A percentile compares a stretch with the other conserved stretches of the same genome.
These are phyloP conservation scores for Cichladusa arquata DNA, from an alignment of 2,113 vertebrate genomes.

Conservation along the genomic window DNA sequence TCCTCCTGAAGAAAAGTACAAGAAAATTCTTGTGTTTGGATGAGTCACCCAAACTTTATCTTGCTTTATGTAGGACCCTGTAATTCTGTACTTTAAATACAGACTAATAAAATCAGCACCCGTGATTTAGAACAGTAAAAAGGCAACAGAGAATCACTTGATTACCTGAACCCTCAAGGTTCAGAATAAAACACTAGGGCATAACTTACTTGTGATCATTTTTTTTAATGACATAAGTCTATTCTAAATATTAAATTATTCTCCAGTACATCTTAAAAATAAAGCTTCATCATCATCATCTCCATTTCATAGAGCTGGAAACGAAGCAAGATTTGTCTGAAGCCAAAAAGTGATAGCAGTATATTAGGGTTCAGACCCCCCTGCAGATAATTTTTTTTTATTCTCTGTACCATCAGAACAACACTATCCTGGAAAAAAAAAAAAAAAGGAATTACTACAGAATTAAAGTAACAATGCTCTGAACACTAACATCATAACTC, in stretches of 20 bases:
- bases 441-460: not conserved
- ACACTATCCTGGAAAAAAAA: not conserved
- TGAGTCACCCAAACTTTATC: constrained; percentile 19
- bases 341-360: not conserved
- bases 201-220: not conserved
- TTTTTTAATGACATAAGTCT: not conserved
- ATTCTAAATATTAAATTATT: not conserved
- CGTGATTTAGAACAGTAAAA: not conserved
- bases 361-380: not conserved
- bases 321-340: not conserved
- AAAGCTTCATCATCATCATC: not conserved
- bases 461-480: not conserved
- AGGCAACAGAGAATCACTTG: not conserved
- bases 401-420: not conserved
- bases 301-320: not conserved
- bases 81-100: not conserved
- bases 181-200: not conserved
- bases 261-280: not conserved
- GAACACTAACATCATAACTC: not conserved
- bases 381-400: not conserved
- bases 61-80: not conserved
- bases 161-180: not conserved
- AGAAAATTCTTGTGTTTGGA: not conserved
- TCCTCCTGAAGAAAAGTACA: not conserved
- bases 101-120: not conserved